phyloP scores from a whole-genome alignment of 2,113 vertebrate genomes.

The Cyanoramphus novaezelandiae region DNA sequence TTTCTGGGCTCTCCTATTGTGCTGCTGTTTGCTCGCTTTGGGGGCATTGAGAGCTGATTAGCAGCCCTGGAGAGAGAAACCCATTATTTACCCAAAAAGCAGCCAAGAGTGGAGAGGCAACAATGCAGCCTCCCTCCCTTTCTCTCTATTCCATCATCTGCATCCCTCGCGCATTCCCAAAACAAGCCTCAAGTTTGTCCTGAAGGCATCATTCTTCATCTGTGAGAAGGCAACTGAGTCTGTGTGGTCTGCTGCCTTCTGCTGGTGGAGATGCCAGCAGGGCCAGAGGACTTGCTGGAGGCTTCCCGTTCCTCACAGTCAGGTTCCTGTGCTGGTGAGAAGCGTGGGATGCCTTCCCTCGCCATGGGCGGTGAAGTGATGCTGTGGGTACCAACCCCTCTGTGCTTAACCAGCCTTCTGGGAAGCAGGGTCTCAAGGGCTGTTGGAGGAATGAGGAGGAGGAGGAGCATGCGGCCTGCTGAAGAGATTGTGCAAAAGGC shows the following conservation, averaged over 20 bases:
- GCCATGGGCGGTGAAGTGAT: background rate
- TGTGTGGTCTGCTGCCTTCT: slow-evolving; percentile 24
- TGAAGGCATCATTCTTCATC: background rate
- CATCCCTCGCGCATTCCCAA: background rate
- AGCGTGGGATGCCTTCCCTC: rapidly evolving
- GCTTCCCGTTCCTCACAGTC: background rate
- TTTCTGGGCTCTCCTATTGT: slow-evolving; percentile 44
- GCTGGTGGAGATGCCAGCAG: background rate
- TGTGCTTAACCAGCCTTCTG: background rate
- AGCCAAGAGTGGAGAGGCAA: background rate
- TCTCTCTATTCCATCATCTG: background rate
- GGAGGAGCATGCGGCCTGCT: background rate
- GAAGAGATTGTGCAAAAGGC: background rate
- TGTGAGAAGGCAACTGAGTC: background rate
- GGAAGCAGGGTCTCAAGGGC: background rate
- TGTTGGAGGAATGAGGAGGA: background rate
- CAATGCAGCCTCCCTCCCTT: background rate
- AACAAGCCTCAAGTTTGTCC: background rate
- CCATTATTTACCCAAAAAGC: slow-evolving; percentile 37
- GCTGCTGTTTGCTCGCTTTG: slow-evolving; percentile 50
- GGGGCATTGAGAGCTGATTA: slow-evolving; percentile 32
- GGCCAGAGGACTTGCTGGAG: background rate
- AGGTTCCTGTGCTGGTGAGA: background rate
- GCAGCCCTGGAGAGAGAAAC: slow-evolving; percentile 40
- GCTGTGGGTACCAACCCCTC: background rate